Base-by-base conservation (phyloP, 2,888 invertebrate species). In the Falcaria lacertinaria region DNA sequence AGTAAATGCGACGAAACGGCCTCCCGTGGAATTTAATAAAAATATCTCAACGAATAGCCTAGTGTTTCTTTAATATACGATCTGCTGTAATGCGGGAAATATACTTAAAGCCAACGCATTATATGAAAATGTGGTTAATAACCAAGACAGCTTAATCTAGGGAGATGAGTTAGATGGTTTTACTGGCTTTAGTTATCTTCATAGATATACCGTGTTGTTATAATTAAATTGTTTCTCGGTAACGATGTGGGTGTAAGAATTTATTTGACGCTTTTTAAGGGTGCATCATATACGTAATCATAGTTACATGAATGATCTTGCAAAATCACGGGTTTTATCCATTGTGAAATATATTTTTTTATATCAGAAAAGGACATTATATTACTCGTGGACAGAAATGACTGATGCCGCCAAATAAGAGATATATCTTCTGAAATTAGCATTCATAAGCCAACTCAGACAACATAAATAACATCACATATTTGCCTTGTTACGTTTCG, bases 1-100 rank as follows among this genome's bases (percentile, higher is more conserved):
- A 73, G 70, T 72, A 68, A 74, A 78, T 73, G 80, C 77, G 69
- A 71, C 67, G 72, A 74, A 79, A 81, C 81, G 71, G 85, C 82
- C 85, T 80, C 76, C 57, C 55, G 57, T 60, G 80, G 84, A 85
- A 87, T 86, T 88, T 88, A 85, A 88, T 87, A 88, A 85, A 85
- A 88, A 85, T 83, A 85, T 85, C 78, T 83, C 73, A 78, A 69
- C 68, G 57, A 61, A 54, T 54, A 54, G 67, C 68, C 67, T 69
- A 69, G 74, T 72, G 76, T 80, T 79, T 78, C 72, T 74, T 74
- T 77, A 77, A 78, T 75, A 77, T 76, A 78, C 58, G 55, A 57
- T 54, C 41, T 48, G 58, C 62, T 68, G 69, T 68, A 67, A 67
- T 64, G 60, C 64, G 61, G 64, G 64, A 63, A 67, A 66, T 68